phyloP scores from a whole-genome alignment of 64 coral and sea anemone genomes.

The Montipora foliosa region DNA sequence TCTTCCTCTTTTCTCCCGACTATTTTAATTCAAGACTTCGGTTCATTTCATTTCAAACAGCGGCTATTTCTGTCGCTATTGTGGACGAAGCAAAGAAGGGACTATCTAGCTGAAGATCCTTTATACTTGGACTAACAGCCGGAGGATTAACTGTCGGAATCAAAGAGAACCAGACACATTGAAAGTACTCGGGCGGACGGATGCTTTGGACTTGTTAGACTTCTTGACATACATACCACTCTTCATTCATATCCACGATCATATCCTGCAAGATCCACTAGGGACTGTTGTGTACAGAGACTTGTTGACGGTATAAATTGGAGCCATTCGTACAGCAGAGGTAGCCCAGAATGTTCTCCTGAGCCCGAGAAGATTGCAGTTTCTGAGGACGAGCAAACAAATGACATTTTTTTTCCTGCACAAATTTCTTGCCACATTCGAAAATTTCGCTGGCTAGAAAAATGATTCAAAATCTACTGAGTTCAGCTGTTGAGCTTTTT shows the following conservation, averaged over 20 bases:
- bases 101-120: constrained; percentile 88
- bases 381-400: no score
- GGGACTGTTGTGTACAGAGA: constrained; percentile 40
- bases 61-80: constrained; percentile 91
- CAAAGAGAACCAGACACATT: constrained; percentile 59
- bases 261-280: constrained; percentile 87
- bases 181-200: constrained; percentile 69
- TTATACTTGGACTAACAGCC: constrained; percentile 82
- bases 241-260: constrained; percentile 92
- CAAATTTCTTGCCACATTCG: no score
- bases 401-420: no score
- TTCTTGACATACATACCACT: constrained; percentile 96
- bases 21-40: neutral
- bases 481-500: no score
- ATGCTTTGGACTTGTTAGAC: constrained; percentile 90
- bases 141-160: constrained; percentile 71
- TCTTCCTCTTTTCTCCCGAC: no score
- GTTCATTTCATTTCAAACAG: constrained; percentile 62
- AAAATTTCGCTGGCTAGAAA: no score
- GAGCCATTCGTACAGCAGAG: neutral
- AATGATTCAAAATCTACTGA: no score
- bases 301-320: constrained; percentile 19
- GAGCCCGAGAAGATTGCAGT: no score
- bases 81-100: constrained; percentile 84
- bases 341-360: neutral